Evolutionary conservation across 2,888 invertebrate genomes (phyloP), one percentile per base, ranked within the genome.

Genomic region (Bombylius major): DNA sequence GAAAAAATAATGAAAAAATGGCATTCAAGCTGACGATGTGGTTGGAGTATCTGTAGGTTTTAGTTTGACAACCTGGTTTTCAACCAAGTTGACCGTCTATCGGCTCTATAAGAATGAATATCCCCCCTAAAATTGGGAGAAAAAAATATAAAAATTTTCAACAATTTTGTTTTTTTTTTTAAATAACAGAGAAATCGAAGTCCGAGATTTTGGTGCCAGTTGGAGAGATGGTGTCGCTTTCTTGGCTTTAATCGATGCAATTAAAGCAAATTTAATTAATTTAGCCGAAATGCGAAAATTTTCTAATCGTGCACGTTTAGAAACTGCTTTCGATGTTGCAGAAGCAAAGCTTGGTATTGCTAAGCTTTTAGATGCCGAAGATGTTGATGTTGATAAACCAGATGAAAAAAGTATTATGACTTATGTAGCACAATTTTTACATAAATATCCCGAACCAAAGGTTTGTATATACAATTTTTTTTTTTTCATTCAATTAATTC

Each of bases 361-460:
- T 32, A 82, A 89, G 65, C 78, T 97, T 12, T 76, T 97, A 55
- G 97, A 97, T 71, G 90, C 96, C 5, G 96, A 96, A 76, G 95
- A 95, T 75, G 94, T 95, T 53, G 95, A 96, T 72, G 94, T 95
- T 34, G 86, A 89, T 36, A 90, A 91, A 70, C 97, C 97, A 5
- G 97, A 97, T 73, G 97, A 97, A 73, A 89, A 92, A 75, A 95
- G 94, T 60, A 92, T 97, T 66, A 97, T 97, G 96, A 97, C 97
- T 39, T 97, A 97, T 73, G 95, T 97, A 60, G 95, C 97, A 47
- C 96, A 97, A 78, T 97, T 97, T 76, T 79, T 97, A 69, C 94
- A 96, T 73, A 93, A 94, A 77, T 91, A 90, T 76, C 90, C 90
- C 50, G 90, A 91, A 77, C 89, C 90, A 53, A 87, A 84, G 76